Evolutionary conservation across 2,113 vertebrate species (phyloP).

Genomic region (Struthidea cinerea): DNA sequence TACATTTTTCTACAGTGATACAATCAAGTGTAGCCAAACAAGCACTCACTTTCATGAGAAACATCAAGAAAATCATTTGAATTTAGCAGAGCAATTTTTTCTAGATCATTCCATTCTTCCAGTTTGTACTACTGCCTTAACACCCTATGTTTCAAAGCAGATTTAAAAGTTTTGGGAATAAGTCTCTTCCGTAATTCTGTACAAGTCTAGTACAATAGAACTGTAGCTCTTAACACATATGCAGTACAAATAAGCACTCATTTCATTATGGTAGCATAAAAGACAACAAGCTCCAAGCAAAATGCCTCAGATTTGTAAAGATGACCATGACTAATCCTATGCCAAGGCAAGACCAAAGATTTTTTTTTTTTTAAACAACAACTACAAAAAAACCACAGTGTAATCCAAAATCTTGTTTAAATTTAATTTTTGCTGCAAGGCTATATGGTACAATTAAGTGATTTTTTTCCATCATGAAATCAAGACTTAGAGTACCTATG

Average conservation of each 20-base stretch:
- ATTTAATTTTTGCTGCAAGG: neutral
- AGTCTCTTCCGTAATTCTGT: neutral
- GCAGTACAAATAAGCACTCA: neutral
- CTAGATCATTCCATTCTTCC: neutral
- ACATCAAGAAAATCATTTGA: neutral
- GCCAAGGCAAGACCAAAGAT: neutral
- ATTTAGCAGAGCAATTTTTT: neutral
- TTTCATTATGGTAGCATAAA: neutral
- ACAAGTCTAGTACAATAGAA: neutral
- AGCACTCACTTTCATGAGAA: neutral
- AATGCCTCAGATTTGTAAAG: conserved; percentile 4
- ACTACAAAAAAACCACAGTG: neutral
- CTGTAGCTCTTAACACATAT: neutral
- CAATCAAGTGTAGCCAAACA: neutral
- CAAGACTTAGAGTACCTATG: neutral
- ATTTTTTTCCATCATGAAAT: neutral
- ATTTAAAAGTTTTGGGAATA: neutral
- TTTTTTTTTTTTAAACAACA: neutral
- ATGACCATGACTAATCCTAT: neutral
- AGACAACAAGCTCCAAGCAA: neutral
- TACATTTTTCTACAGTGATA: neutral
- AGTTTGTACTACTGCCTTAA: neutral
- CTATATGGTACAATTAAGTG: neutral
- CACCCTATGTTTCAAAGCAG: neutral
- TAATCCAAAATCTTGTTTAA: neutral